These are phyloP conservation scores for Paralvinella palmiformis DNA, from an alignment of 1,140 invertebrate species.

Conservation along the genomic window DNA sequence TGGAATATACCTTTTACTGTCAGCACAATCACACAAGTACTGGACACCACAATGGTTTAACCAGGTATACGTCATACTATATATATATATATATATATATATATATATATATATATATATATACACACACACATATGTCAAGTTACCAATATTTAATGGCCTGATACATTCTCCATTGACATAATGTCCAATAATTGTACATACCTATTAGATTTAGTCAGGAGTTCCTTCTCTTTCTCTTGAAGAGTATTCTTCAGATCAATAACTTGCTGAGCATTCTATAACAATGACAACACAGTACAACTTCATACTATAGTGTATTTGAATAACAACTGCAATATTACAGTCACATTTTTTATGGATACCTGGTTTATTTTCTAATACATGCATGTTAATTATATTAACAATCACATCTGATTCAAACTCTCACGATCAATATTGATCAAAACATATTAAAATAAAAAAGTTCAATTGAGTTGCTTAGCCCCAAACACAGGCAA, in stretches of 20 bases:
- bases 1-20: background rate
- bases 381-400: background rate
- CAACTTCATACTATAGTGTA: background rate
- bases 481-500: too few relatives aligned
- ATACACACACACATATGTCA: background rate
- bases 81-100: background rate
- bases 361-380: background rate
- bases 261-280: conserved; percentile 84
- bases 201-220: conserved; percentile 69
- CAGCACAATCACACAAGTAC: background rate
- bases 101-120: background rate
- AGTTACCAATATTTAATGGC: background rate
- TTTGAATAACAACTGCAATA: background rate
- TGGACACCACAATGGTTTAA: background rate
- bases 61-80: background rate
- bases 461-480: too few relatives aligned
- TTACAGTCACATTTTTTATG: background rate
- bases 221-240: conserved; percentile 73
- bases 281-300: conserved; percentile 20
- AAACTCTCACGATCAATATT: background rate
- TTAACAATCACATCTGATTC: background rate
- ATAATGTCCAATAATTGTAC: conserved; percentile 20
- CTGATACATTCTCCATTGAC: background rate
- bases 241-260: conserved; percentile 79
- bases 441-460: background rate